phyloP scores from a whole-genome alignment of 2,797 vertebrate species.

The Mus minutoides region DNA sequence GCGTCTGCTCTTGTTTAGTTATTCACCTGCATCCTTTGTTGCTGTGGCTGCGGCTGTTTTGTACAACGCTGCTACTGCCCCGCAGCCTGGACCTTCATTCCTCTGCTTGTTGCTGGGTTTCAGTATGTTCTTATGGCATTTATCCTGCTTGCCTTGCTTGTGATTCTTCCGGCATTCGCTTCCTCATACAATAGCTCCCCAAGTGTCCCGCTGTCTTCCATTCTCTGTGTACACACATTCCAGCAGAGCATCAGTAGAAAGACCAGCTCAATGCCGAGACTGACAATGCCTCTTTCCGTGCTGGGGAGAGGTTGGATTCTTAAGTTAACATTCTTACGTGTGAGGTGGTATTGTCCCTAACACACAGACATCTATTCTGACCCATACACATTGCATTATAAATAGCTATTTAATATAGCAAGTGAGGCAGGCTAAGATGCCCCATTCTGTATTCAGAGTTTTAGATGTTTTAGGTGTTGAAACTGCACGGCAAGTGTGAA shows the following conservation, averaged over 20 bases:
- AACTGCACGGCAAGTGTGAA: not conserved
- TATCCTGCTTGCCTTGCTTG: conserved; percentile 62
- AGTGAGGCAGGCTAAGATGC: conserved; percentile 14
- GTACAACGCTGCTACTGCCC: conserved; percentile 57
- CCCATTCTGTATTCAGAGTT: not conserved
- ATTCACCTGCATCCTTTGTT: conserved; percentile 21
- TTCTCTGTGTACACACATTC: conserved; percentile 74
- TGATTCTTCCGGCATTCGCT: conserved; percentile 61
- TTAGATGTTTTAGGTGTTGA: not conserved
- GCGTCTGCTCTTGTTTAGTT: not conserved
- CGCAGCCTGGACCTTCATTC: conserved; percentile 48
- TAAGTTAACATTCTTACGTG: conserved; percentile 38
- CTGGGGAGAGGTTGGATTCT: conserved; percentile 53
- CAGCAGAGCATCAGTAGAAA: conserved; percentile 13
- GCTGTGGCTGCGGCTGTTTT: not conserved
- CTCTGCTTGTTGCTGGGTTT: conserved; percentile 61
- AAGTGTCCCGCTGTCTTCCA: conserved; percentile 68
- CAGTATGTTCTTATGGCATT: conserved; percentile 54
- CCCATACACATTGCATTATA: not conserved
- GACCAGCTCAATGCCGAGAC: conserved; percentile 5
- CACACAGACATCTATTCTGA: not conserved
- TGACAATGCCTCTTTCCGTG: conserved; percentile 34
- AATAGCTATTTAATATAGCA: conserved; percentile 8
- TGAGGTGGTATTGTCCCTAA: not conserved
- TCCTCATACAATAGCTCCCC: conserved; percentile 64